A percentile compares a stretch with the other conserved stretches of the same genome.
phyloP scores from a whole-genome alignment of 2,888 invertebrate genomes.

The Sclerodermus sp. region DNA sequence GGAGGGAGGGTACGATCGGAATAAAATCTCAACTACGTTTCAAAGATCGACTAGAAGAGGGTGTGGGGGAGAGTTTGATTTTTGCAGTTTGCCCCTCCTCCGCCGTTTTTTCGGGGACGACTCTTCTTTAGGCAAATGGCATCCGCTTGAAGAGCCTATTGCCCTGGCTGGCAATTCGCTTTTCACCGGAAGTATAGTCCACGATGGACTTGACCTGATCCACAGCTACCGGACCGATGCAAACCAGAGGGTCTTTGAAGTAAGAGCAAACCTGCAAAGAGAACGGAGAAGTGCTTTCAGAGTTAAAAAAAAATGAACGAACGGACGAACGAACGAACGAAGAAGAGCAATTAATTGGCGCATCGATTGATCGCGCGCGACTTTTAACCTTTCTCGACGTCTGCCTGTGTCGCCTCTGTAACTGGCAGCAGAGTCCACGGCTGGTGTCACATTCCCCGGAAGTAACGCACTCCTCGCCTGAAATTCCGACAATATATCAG shows the following conservation, averaged over 20 bases:
- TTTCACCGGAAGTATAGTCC: constrained; percentile 81
- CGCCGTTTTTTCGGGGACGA: constrained; percentile 11
- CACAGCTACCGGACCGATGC: constrained; percentile 82
- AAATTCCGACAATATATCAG: too few species aligned
- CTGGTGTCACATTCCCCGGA: constrained; percentile 85
- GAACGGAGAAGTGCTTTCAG: neutral
- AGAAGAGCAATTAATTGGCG: too few species aligned
- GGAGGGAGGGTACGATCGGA: too few species aligned
- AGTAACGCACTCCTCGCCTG: constrained; percentile 77
- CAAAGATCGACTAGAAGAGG: neutral
- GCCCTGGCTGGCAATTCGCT: constrained; percentile 67
- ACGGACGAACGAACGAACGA: too few species aligned
- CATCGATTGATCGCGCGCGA: too few species aligned
- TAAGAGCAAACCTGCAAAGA: constrained; percentile 77
- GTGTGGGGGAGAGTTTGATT: constrained; percentile 19
- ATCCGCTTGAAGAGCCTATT: constrained; percentile 51
- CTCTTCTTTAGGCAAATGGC: constrained; percentile 46
- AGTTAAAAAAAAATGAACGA: neutral
- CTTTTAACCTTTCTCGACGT: constrained; percentile 80
- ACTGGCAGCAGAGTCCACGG: constrained; percentile 83
- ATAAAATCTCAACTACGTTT: too few species aligned
- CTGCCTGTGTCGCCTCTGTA: constrained; percentile 83
- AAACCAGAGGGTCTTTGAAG: constrained; percentile 85
- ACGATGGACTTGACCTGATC: constrained; percentile 72
- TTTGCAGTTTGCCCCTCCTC: constrained; percentile 9